Evolutionary conservation across 2,888 invertebrate species (phyloP).

Genomic region (Pegoplata infirma): DNA sequence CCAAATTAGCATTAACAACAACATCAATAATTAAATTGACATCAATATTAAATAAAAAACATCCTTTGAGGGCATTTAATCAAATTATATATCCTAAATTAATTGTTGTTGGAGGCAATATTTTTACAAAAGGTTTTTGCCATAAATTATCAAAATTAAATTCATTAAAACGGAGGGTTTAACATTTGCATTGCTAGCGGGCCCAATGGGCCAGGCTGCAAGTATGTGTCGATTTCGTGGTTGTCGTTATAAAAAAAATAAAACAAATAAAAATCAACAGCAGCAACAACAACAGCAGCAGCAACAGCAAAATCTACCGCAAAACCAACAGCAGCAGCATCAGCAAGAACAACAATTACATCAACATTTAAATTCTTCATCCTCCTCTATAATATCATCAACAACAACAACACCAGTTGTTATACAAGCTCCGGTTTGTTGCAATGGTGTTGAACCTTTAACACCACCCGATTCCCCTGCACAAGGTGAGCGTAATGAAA

Average conservation of each 20-base stretch:
- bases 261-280: slow-evolving; percentile 70
- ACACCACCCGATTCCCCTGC: slow-evolving; percentile 47
- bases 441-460: slow-evolving; percentile 11
- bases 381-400: slow-evolving; percentile 50
- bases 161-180: slow-evolving; percentile 78
- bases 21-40: neutral
- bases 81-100: slow-evolving; percentile 6
- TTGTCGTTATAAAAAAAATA: slow-evolving; percentile 88
- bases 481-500: slow-evolving; percentile 44
- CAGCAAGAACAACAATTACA: slow-evolving; percentile 38
- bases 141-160: slow-evolving; percentile 72
- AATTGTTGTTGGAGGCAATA: neutral
- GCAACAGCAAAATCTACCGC: slow-evolving; percentile 38
- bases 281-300: slow-evolving; percentile 42
- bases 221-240: slow-evolving; percentile 90
- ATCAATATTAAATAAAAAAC: neutral
- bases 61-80: slow-evolving; percentile 28
- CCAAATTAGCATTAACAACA: neutral
- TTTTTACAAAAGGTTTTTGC: slow-evolving; percentile 56
- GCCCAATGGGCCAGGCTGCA: slow-evolving; percentile 87
- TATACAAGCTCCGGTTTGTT: slow-evolving; percentile 43
- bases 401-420: slow-evolving; percentile 58
- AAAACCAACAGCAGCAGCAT: slow-evolving; percentile 59
- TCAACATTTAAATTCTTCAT: slow-evolving; percentile 17
- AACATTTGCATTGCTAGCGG: slow-evolving; percentile 78